Percentiles rank a stretch among this genome's conserved stretches.
These are phyloP conservation scores for Coronaproctus castanopsis DNA, from an alignment of 2,888 invertebrate genomes.

Conservation along the genomic window DNA sequence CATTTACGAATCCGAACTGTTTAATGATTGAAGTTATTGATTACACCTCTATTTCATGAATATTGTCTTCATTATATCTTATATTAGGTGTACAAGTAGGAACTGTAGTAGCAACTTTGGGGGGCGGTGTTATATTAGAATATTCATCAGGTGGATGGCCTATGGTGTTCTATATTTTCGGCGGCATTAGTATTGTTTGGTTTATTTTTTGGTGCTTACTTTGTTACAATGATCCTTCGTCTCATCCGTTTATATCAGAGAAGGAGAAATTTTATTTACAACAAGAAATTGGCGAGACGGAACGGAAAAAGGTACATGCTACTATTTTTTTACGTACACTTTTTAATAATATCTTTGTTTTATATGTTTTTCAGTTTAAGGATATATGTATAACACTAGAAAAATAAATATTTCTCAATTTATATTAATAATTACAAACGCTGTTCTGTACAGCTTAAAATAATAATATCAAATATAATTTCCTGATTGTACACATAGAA, in stretches of 20 bases:
- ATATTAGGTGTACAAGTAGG: constrained; percentile 23
- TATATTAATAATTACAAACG: too few species aligned
- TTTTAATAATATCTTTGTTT: neutral
- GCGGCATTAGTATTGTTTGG: constrained; percentile 26
- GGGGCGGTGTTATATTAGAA: constrained; percentile 20
- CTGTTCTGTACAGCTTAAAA: too few species aligned
- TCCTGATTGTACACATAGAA: too few species aligned
- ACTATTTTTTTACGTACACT: neutral
- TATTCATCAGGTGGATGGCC: constrained; percentile 25
- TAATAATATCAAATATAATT: too few species aligned
- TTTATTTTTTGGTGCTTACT: constrained; percentile 23
- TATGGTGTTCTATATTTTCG: constrained; percentile 25
- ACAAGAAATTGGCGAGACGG: constrained; percentile 36
- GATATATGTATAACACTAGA: neutral
- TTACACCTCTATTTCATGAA: too few species aligned
- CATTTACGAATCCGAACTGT: too few species aligned
- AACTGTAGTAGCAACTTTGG: constrained; percentile 20
- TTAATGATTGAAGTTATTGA: too few species aligned
- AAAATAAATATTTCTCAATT: too few species aligned
- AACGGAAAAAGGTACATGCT: constrained; percentile 20
- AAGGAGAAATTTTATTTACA: constrained; percentile 45
- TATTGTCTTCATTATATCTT: too few species aligned
- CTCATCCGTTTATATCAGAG: constrained; percentile 52
- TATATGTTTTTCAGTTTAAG: too few species aligned
- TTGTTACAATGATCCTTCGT: constrained; percentile 35